Percentiles rank a stretch among this genome's conserved stretches.
Evolutionary conservation across 2,113 vertebrate species (phyloP).

Genomic region (Bos javanicus): DNA sequence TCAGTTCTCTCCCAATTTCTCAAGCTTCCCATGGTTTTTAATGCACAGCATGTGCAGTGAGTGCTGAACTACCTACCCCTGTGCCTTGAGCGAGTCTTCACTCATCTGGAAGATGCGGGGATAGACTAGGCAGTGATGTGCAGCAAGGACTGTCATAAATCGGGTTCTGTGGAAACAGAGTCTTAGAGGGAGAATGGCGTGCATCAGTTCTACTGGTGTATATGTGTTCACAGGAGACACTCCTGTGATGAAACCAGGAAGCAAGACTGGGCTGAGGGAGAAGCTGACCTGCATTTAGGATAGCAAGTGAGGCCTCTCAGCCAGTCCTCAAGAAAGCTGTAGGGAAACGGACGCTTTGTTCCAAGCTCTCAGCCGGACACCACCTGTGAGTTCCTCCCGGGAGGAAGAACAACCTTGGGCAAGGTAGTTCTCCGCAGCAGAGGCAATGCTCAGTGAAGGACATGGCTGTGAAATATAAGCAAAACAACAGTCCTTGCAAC

Average conservation of each 20-base stretch:
- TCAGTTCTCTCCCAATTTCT: neutral
- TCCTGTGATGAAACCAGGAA: neutral
- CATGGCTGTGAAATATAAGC: neutral
- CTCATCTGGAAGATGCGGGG: neutral
- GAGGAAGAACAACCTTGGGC: neutral
- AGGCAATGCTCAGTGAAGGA: neutral
- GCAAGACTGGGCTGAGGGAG: neutral
- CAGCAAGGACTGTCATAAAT: neutral
- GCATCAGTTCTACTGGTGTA: neutral
- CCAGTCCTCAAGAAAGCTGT: neutral
- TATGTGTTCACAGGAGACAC: neutral
- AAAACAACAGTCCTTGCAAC: neutral
- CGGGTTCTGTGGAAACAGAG: neutral
- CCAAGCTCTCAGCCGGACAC: neutral
- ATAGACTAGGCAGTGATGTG: neutral
- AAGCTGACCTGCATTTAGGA: neutral
- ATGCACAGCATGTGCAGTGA: neutral
- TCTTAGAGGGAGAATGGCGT: neutral
- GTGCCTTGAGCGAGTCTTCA: neutral
- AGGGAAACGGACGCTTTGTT: neutral
- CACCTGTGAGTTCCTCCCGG: neutral
- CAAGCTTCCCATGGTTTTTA: neutral
- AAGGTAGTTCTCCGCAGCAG: neutral
- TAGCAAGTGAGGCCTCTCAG: neutral
- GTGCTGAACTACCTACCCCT: neutral